Evolutionary conservation across 2,888 invertebrate genomes (phyloP).

Genomic region (Melinopterus prodromus): DNA sequence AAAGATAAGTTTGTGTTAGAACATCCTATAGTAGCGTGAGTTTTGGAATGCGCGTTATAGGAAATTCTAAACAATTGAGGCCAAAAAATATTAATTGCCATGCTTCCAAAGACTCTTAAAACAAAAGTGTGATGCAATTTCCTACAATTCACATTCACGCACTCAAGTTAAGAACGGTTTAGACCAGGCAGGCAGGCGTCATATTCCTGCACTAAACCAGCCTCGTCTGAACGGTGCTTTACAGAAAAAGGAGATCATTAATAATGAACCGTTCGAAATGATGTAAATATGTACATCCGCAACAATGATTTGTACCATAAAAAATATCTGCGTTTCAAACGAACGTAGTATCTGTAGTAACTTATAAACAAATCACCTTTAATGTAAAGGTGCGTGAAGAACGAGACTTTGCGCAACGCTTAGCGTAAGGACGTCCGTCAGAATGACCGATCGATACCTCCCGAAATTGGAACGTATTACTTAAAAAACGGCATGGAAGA

Average conservation of each 20-base stretch:
- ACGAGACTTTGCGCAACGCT: slow-evolving; percentile 34
- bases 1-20: not conserved
- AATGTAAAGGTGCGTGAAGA: slow-evolving; percentile 20
- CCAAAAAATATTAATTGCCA: not conserved
- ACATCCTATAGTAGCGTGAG: not conserved
- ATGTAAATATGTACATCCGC: not conserved
- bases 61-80: not conserved
- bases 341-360: not conserved
- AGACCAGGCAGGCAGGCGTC: too few species aligned
- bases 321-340: not conserved
- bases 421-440: slow-evolving; percentile 23
- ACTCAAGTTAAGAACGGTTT: too few species aligned
- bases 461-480: not conserved
- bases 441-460: slow-evolving; percentile 11
- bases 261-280: too few species aligned
- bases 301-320: not conserved
- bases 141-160: too few species aligned
- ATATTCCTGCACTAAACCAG: too few species aligned
- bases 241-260: too few species aligned
- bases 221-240: too few species aligned
- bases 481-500: not conserved
- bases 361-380: slow-evolving; percentile 13
- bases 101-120: too few species aligned
- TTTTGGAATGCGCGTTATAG: not conserved
- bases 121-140: too few species aligned